These are phyloP conservation scores for Amaurobius ferox DNA, from an alignment of 2,888 invertebrate species.

Conservation along the genomic window DNA sequence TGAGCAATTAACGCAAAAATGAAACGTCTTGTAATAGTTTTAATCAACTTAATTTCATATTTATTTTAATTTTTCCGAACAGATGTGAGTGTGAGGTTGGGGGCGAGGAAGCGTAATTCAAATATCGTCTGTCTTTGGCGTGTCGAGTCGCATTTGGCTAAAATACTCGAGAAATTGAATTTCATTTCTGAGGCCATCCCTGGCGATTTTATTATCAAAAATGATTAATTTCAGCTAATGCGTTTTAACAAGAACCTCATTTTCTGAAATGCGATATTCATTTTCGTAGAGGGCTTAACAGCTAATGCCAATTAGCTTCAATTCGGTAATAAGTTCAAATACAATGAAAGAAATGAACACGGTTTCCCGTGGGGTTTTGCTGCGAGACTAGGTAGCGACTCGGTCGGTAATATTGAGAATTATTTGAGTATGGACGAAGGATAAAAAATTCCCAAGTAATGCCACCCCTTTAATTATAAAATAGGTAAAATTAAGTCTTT, in stretches of 20 bases:
- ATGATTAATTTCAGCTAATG: slow-evolving; percentile 58
- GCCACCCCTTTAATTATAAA: slow-evolving; percentile 56
- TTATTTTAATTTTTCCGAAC: slow-evolving; percentile 5
- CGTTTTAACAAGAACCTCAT: slow-evolving; percentile 16
- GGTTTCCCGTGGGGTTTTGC: not conserved
- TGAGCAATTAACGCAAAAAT: not conserved
- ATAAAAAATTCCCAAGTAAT: not conserved
- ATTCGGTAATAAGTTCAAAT: slow-evolving; percentile 33
- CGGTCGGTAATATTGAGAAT: not conserved
- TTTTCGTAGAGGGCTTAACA: slow-evolving; percentile 6
- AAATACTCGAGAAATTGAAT: not conserved
- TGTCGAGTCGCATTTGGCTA: not conserved
- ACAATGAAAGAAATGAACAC: slow-evolving; percentile 32
- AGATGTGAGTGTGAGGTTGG: not conserved
- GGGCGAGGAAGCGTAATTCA: not conserved
- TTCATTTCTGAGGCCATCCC: not conserved
- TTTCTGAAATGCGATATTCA: slow-evolving; percentile 50
- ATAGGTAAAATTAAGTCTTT: slow-evolving; percentile 61
- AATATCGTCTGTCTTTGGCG: not conserved
- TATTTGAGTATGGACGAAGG: too few species aligned
- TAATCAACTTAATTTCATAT: slow-evolving; percentile 11
- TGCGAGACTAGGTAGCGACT: not conserved
- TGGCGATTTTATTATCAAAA: slow-evolving; percentile 50
- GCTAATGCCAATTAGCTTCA: slow-evolving; percentile 58
- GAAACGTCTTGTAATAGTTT: not conserved